Evolutionary conservation across 2,888 invertebrate species (phyloP).

Genomic region (Chaetogeoica ovagalla): DNA sequence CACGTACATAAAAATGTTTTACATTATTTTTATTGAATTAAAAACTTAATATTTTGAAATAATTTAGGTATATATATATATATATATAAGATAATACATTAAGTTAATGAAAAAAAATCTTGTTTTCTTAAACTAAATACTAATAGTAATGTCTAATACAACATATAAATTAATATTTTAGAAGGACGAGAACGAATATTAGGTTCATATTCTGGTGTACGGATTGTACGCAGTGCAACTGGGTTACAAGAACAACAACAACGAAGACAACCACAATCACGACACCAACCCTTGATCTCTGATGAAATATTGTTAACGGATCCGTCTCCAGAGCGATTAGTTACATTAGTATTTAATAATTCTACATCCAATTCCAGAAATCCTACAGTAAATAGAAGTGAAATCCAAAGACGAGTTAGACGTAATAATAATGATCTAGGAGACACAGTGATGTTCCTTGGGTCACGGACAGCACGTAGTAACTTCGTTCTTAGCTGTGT

Average conservation of each 20-base stretch:
- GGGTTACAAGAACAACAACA: conserved; percentile 55
- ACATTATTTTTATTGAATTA: too few species aligned
- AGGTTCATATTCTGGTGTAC: conserved; percentile 54
- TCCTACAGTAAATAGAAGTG: neutral
- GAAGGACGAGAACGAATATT: conserved; percentile 55
- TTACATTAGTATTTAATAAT: conserved; percentile 30
- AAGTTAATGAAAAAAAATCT: too few species aligned
- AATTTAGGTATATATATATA: too few species aligned
- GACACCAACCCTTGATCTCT: neutral
- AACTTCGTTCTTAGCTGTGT: conserved; percentile 20
- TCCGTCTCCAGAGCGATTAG: conserved; percentile 8
- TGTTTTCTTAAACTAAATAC: neutral
- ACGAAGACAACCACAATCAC: too few species aligned
- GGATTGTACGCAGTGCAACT: conserved; percentile 57
- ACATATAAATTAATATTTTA: neutral
- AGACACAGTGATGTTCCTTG: conserved; percentile 32
- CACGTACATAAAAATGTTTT: too few species aligned
- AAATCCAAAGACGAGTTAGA: neutral
- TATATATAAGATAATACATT: too few species aligned
- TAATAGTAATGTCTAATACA: neutral
- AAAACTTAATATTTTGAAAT: too few species aligned
- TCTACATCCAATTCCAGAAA: conserved; percentile 1
- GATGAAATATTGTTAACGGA: conserved; percentile 14
- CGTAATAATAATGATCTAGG: neutral
- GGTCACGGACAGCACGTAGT: conserved; percentile 18